Evolutionary conservation across 2,888 invertebrate species (phyloP).

Genomic region (Plagodis dolabraria): DNA sequence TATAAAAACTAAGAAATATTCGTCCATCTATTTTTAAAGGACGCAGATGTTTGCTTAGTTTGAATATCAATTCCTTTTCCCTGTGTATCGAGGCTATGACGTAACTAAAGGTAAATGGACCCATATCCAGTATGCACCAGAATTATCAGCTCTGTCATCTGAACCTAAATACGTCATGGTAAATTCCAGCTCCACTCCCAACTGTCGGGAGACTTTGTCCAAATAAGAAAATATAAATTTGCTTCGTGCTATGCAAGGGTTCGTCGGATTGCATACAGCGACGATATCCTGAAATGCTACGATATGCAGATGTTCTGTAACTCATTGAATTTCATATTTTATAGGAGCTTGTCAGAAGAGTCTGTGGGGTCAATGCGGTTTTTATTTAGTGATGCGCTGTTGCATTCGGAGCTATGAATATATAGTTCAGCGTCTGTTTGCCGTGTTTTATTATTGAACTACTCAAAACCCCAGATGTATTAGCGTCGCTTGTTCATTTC

Average conservation of each 20-base stretch:
- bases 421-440: slow-evolving; percentile 8
- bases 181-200: slow-evolving; percentile 4
- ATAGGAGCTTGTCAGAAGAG: slow-evolving; percentile 14
- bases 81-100: slow-evolving; percentile 16
- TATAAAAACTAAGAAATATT: too few species aligned
- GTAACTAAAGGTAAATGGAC: slow-evolving; percentile 33
- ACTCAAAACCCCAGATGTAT: not conserved
- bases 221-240: not conserved
- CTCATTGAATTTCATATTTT: slow-evolving; percentile 28
- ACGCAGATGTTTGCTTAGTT: too few species aligned
- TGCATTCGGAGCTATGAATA: slow-evolving; percentile 17
- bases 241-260: not conserved
- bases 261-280: not conserved
- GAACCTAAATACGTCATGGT: slow-evolving; percentile 26
- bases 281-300: slow-evolving; percentile 4
- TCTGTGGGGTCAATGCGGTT: slow-evolving; percentile 29
- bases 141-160: slow-evolving; percentile 26
- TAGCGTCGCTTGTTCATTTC: not conserved
- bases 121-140: slow-evolving; percentile 19
- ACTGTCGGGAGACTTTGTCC: slow-evolving; percentile 6
- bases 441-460: slow-evolving; percentile 1
- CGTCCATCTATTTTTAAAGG: too few species aligned
- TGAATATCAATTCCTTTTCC: slow-evolving; percentile 9
- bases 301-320: slow-evolving; percentile 1
- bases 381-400: slow-evolving; percentile 17